Evolutionary conservation across 2,113 vertebrate species (phyloP), one percentile per base, ranked within the genome.

Genomic region (Enhydra lutris): DNA sequence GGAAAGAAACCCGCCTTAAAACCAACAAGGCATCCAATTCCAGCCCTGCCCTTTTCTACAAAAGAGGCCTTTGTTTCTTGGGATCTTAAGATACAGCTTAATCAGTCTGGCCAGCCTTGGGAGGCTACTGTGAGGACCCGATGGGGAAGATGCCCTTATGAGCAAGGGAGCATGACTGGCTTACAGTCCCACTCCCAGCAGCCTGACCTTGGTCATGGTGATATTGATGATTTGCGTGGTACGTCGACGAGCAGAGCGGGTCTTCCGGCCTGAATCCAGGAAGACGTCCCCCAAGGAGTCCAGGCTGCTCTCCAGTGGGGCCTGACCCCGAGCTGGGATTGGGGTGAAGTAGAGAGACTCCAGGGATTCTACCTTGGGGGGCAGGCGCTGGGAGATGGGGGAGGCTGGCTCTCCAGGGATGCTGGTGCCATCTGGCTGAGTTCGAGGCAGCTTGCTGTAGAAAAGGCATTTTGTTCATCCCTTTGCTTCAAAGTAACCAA

Each of bases 331-430:
- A 91, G 71, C 82, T 59, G 98, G 98, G 94, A 99, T 99, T 11
- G 99, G 99, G 0, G 99, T 99, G 50, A 99, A 99, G 97, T 99
- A 99, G 31, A 99, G 98, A 1, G 99, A 99, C 98, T 99, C 99
- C 95, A 99, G 88, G 4, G 99, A 99, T 20, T 99, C 99, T 0
- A 98, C 96, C 15, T 98, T 98, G 0, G 94, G 93, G 7, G 98
- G 98, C 7, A 96, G 96, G 0, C 94, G 99, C 97, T 98, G 99
- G 0, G 99, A 98, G 3, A 98, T 97, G 14, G 98, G 98, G 0
- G 99, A 98, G 39, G 99, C 99, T 2, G 99, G 74, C 98, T 99
- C n/a, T 98, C 98, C 14, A 97, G 97, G 1, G 97, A 98, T 0
- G 97, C 98, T 93, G 99, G 99, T 6, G 98, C 99, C 97, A 91